phyloP scores from a whole-genome alignment of 2,113 vertebrate genomes.

The Mesitornis unicolor region DNA sequence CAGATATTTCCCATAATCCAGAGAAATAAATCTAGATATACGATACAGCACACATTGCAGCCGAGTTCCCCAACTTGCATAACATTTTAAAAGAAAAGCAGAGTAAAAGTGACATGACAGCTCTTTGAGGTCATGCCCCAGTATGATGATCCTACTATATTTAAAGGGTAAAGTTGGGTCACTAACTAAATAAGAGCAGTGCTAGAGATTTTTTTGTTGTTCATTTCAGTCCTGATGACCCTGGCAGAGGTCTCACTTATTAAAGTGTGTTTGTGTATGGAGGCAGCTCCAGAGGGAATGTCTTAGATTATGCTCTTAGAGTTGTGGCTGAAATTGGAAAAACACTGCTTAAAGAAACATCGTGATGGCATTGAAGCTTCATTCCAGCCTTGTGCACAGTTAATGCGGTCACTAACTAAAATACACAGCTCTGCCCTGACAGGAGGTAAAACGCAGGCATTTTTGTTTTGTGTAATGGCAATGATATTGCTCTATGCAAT shows the following conservation, averaged over 20 bases:
- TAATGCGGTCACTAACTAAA: neutral
- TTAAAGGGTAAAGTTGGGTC: constrained; percentile 70
- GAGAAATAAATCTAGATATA: constrained; percentile 37
- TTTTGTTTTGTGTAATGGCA: neutral
- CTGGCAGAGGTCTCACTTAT: constrained; percentile 66
- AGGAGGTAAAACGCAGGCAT: neutral
- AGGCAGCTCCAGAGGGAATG: constrained; percentile 65
- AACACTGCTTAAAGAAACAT: constrained; percentile 59
- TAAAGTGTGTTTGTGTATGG: constrained; percentile 70
- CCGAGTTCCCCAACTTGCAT: constrained; percentile 43
- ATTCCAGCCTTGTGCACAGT: neutral
- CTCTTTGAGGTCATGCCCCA: constrained; percentile 52
- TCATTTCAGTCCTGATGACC: constrained; percentile 69
- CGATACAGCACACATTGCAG: constrained; percentile 54
- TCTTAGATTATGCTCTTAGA: constrained; percentile 60
- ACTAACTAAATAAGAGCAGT: constrained; percentile 47
- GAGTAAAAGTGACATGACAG: constrained; percentile 47
- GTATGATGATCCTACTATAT: constrained; percentile 49
- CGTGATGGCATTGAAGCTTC: neutral
- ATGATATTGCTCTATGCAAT: neutral
- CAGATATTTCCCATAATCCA: constrained; percentile 33
- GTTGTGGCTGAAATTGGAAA: constrained; percentile 50
- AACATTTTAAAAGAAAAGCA: constrained; percentile 63
- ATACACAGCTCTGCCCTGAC: neutral
- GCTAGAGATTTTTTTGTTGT: constrained; percentile 31